phyloP scores from a whole-genome alignment of 1,140 invertebrate species.

The Pogonognathellus flavescens region DNA sequence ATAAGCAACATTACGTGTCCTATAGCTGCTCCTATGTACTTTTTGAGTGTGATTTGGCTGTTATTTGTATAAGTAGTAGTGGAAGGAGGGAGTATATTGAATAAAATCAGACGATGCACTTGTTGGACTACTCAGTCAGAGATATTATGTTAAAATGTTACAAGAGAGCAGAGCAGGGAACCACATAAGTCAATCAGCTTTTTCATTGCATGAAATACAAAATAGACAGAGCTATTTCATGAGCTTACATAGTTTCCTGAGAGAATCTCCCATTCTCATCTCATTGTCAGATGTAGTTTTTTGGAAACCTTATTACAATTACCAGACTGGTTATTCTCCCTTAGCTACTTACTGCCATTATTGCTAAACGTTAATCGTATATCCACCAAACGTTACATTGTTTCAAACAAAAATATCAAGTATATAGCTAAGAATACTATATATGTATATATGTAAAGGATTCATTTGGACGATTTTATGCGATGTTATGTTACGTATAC shows the following conservation, averaged over 20 bases:
- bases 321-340: conserved; percentile 35
- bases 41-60: too few relatives aligned
- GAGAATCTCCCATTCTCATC: conserved; percentile 33
- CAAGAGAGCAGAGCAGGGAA: conserved; percentile 9
- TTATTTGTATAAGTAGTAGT: not conserved
- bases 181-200: conserved; percentile 38
- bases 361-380: not conserved
- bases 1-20: conserved; percentile 21
- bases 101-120: conserved; percentile 24
- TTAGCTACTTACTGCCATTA: not conserved
- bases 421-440: too few relatives aligned
- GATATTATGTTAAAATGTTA: not conserved
- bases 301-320: conserved; percentile 22
- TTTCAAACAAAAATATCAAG: not conserved
- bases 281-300: conserved; percentile 22
- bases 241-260: conserved; percentile 36
- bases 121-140: conserved; percentile 17
- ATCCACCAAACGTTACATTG: not conserved
- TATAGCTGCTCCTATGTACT: not conserved
- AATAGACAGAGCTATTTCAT: conserved; percentile 14
- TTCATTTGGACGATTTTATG: too few relatives aligned
- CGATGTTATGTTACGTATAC: too few relatives aligned
- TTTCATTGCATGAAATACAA: conserved; percentile 28
- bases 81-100: conserved; percentile 2
- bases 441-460: too few relatives aligned